phyloP scores from a whole-genome alignment of 2,113 vertebrate genomes.

The Dicaeum eximium region DNA sequence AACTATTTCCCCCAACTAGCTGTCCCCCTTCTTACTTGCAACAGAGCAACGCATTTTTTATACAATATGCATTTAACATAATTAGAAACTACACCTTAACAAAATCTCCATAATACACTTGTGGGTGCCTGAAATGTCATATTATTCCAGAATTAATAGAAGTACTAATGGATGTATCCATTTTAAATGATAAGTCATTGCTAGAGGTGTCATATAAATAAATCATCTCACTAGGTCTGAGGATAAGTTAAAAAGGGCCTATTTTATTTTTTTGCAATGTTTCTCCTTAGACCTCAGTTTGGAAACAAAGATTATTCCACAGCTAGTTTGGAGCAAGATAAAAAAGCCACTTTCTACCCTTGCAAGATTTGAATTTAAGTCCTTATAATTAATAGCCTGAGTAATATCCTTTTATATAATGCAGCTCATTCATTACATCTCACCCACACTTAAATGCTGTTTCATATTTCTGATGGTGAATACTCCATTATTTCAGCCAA shows the following conservation, averaged over 20 bases:
- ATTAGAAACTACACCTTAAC: not conserved
- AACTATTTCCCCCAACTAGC: not conserved
- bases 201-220: not conserved
- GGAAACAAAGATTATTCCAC: not conserved
- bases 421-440: slow-evolving; percentile 8
- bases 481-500: slow-evolving; percentile 15
- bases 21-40: not conserved
- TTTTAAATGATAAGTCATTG: not conserved
- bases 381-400: not conserved
- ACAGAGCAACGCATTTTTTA: not conserved
- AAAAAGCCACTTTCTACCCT: not conserved
- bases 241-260: not conserved
- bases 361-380: not conserved
- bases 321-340: not conserved
- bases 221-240: not conserved
- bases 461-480: slow-evolving; percentile 26
- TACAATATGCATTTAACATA: not conserved
- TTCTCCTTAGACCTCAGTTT: not conserved
- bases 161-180: not conserved
- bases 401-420: not conserved
- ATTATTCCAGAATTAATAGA: not conserved
- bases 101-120: not conserved
- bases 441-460: slow-evolving; percentile 15
- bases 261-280: not conserved
- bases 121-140: not conserved